Evolutionary conservation across 2,888 invertebrate genomes (phyloP).

Genomic region (Macrosiphum euphorbiae): DNA sequence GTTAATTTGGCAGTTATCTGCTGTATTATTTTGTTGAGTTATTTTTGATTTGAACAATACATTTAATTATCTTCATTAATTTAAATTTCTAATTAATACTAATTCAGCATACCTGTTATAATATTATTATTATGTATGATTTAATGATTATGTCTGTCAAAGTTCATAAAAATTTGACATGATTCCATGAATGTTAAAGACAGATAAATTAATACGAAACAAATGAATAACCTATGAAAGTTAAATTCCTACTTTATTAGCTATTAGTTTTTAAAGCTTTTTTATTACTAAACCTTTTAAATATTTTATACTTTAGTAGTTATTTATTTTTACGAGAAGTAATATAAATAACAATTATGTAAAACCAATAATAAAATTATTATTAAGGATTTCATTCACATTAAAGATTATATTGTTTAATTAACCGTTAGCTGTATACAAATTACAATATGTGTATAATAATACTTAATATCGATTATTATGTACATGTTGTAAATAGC

Average conservation of each 20-base stretch:
- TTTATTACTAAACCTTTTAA: not conserved
- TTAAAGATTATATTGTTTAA: not conserved
- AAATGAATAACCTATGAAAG: not conserved
- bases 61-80: not conserved
- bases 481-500: not conserved
- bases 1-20: not conserved
- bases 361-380: not conserved
- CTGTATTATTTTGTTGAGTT: not conserved
- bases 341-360: not conserved
- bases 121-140: not conserved
- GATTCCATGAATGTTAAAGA: not conserved
- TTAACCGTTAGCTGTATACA: not conserved
- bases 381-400: not conserved
- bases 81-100: not conserved
- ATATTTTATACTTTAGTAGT: not conserved
- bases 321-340: not conserved
- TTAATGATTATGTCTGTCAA: not conserved
- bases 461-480: not conserved
- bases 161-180: not conserved
- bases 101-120: not conserved
- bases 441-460: not conserved
- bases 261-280: not conserved
- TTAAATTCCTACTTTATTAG: not conserved
- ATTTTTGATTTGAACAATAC: not conserved
- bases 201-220: not conserved